A percentile compares a stretch with the other conserved stretches of the same genome.
phyloP scores from a whole-genome alignment of 2,113 vertebrate species.

The Rhegmatorhina hoffmannsi region DNA sequence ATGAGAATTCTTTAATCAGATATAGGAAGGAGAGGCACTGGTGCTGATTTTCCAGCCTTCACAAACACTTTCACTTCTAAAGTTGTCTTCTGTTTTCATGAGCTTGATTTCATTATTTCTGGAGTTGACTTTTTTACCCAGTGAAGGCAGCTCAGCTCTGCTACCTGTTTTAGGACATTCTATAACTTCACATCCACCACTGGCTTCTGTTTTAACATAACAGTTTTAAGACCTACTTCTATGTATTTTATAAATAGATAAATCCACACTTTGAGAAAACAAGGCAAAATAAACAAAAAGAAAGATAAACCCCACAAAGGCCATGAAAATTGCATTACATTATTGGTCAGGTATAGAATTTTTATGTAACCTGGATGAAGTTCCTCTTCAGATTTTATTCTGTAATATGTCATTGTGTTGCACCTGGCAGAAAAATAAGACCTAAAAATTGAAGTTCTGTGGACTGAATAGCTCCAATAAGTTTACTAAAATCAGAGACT shows the following conservation, averaged over 20 bases:
- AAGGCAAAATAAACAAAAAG: constrained; percentile 7
- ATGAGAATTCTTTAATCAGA: background rate
- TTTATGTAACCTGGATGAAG: constrained; percentile 3
- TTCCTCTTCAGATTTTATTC: constrained; percentile 26
- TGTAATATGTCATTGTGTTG: background rate
- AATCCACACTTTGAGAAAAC: constrained; percentile 18
- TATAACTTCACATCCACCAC: background rate
- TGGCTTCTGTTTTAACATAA: background rate
- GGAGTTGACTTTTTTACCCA: background rate
- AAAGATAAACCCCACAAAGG: background rate
- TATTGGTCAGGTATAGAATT: background rate
- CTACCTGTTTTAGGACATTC: background rate
- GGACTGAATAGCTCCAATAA: background rate
- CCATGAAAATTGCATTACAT: background rate
- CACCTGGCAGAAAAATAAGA: background rate
- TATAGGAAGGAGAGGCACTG: background rate
- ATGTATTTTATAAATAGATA: background rate
- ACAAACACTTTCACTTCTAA: background rate
- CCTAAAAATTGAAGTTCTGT: background rate
- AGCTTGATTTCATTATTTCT: background rate
- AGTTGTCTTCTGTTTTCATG: background rate
- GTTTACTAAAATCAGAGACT: background rate
- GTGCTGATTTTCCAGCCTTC: background rate
- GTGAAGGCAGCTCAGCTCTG: background rate
- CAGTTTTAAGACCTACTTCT: background rate